Evolutionary conservation across 2,888 invertebrate species (phyloP), one percentile per base, ranked within the genome.

Genomic region (Carcina quercana): DNA sequence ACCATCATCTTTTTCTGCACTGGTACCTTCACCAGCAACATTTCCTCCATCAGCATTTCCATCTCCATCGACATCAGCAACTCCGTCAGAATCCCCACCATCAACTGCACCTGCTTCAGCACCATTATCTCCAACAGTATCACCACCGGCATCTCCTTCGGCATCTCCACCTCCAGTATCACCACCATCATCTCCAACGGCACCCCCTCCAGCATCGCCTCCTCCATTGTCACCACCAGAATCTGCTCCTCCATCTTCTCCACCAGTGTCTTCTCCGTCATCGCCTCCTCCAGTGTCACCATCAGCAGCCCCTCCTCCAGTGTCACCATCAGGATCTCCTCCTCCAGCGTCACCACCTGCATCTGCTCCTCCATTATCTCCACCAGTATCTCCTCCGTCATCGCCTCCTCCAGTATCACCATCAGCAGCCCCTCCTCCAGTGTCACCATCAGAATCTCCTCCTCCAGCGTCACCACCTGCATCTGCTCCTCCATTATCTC

Each of bases 131-230:
- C 10, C 8, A 20, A 1, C n/a, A 8, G 19, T 4, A 19, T 19
- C 5, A 19, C 8, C 2, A 3, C 20, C 20, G 5, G 3, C 20
- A 10, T 10, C 20, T n/a, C 7, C 19, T 19, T n/a, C 2, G 25
- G 29, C 31, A 26, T 37, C 37, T 45, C 42, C 13, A 26, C 36
- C 14, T 27, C 19, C 11, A 17, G 5, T 1, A 5, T 8, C 21
- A 2, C 5, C 13, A 21, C 8, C 4, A 6, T 20, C 20, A 21
- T 13, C 22, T 6, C 3, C n/a, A n/a, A n/a, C n/a, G n/a, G n/a
- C n/a, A n/a, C n/a, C n/a, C n/a, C n/a, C n/a, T n/a, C n/a, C n/a
- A n/a, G n/a, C n/a, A n/a, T n/a, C n/a, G n/a, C n/a, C n/a, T n/a
- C n/a, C n/a, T n/a, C n/a, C n/a, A n/a, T n/a, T n/a, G n/a, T n/a